phyloP scores from a whole-genome alignment of 2,113 vertebrate genomes.

The Todiramphus saurophagus region DNA sequence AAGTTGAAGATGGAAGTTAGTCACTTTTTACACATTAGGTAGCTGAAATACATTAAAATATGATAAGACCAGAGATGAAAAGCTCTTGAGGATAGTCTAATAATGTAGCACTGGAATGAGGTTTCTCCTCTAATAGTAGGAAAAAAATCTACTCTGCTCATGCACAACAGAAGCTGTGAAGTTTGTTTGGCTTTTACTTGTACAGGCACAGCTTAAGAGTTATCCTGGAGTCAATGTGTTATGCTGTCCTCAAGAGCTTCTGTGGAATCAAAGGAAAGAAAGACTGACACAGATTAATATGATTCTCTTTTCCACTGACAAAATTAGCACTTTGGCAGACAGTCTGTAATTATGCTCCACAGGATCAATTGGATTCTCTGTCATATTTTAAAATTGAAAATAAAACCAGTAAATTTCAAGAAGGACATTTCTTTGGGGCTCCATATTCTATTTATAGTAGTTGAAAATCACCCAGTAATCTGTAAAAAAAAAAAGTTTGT shows the following conservation, averaged over 20 bases:
- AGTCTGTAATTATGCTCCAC: background rate
- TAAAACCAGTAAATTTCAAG: background rate
- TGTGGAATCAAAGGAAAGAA: background rate
- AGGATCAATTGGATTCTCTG: background rate
- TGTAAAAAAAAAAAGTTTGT: background rate
- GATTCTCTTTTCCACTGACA: background rate
- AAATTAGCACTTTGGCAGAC: background rate
- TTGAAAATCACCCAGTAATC: background rate
- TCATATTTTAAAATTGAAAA: background rate
- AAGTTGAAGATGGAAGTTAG: background rate
- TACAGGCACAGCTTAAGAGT: background rate
- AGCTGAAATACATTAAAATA: background rate
- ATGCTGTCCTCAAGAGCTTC: background rate
- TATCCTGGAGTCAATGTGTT: background rate
- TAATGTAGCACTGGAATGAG: background rate
- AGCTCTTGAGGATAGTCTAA: background rate
- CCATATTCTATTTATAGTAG: background rate
- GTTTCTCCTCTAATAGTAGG: background rate
- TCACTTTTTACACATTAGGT: background rate
- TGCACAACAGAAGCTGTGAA: background rate
- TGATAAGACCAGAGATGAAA: background rate
- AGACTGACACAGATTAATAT: background rate
- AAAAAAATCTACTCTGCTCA: background rate
- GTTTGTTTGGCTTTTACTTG: background rate
- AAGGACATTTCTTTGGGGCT: background rate